Conservation (phyloP, 2,797 vertebrate genomes). For the Anabas testudineus region DNA sequence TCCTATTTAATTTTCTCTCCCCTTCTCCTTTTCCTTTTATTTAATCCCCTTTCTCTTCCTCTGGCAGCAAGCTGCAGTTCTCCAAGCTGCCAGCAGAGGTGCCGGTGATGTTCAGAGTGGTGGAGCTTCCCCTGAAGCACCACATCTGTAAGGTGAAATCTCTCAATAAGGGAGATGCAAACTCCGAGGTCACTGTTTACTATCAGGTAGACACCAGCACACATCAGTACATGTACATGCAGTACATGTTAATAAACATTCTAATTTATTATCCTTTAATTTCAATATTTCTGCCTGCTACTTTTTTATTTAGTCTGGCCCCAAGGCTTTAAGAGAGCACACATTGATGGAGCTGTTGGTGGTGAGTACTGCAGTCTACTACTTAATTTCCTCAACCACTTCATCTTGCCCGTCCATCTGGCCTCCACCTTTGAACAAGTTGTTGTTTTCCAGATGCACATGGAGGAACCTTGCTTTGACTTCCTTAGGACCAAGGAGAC, state of each 20-base stretch:
- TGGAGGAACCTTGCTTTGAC: conserved; percentile 98
- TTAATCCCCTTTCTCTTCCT: not conserved
- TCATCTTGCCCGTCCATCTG: conserved; percentile 16
- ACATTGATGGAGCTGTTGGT: conserved; percentile 96
- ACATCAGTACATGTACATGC: no score
- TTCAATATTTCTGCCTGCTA: not conserved
- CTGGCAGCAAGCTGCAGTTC: conserved; percentile 86
- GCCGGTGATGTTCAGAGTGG: conserved; percentile 90
- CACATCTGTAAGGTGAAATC: conserved; percentile 91
- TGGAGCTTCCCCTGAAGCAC: conserved; percentile 85
- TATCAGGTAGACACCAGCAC: conserved; percentile 85
- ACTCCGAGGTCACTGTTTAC: conserved; percentile 92
- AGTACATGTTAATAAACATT: no score
- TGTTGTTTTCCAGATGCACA: conserved; percentile 90
- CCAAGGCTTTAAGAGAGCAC: conserved; percentile 89
- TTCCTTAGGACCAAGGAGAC: conserved; percentile 98
- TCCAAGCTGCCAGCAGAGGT: conserved; percentile 86
- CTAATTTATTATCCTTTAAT: fast-evolving
- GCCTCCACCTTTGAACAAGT: conserved; percentile 1
- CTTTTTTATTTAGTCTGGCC: conserved; percentile 86
- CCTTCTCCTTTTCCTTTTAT: not conserved
- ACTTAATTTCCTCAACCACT: conserved; percentile 13
- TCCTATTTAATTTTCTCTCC: not conserved
- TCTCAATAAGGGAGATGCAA: conserved; percentile 88
- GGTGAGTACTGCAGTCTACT: conserved; percentile 82